Base-by-base conservation (phyloP, 2,113 vertebrate species). In the Thomomys bottae region DNA sequence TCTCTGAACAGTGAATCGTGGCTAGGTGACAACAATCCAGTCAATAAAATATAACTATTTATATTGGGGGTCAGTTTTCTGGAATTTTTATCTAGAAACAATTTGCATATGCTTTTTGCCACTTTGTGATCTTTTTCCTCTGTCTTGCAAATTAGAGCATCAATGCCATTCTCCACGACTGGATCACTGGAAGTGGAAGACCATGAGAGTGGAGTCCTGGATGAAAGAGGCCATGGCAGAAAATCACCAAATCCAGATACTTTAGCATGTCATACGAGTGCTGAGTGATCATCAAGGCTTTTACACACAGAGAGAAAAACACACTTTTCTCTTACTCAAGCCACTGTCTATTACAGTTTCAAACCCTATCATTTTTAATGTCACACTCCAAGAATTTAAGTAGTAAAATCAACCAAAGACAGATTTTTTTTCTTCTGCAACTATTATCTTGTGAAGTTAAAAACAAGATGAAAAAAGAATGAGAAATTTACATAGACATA, bases 391-490 rank as follows among this genome's bases (percentile, higher is more conserved):
- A 45, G 32, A 61, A 32, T 75, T 80, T 45, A 54, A 63, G 11
- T 30, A 75, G 30, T 45, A 49, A 81, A 70, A 63, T 30, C 63
- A 32, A 57, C 87, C 30, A 63, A 8, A 8, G 28, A 45, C 24
- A 66, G 18, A 21, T 1, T 15, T 2, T 75, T 88, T 86, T 32
- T 49, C 72, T 40, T 70, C 59, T 85, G 38, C 12, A 90, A 63
- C 40, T 49, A 79, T 67, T 40, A 66, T 38, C n/a, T 92, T 20
- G 88, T 32, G 61, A 90, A 63, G 34, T 63, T 23, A 40, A 64
- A 92, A 85, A 12, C 15, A 80, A 90, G 85, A 85, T 2, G 21
- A 79, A 86, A 79, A 86, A 86, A 90, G 59, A 20, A 45, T n/a
- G 67, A 79, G 42, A 91, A 24, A 67, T 42, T 59, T 73, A 67